Evolutionary conservation across 2,888 invertebrate genomes (phyloP).

Genomic region (Salticus scenicus): DNA sequence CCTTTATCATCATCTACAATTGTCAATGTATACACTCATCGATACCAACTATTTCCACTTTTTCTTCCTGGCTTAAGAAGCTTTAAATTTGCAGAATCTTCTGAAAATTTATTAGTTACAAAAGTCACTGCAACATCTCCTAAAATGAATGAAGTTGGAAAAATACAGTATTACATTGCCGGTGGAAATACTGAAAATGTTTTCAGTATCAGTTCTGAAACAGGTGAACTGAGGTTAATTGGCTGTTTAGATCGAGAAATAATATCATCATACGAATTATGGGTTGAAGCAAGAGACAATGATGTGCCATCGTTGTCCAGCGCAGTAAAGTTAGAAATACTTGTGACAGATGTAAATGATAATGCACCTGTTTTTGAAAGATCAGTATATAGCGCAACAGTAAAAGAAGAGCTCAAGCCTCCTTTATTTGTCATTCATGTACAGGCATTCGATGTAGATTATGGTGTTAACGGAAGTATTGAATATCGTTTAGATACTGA

Average conservation of each 20-base stretch:
- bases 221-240: conserved; percentile 87
- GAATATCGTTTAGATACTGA: conserved; percentile 82
- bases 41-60: conserved; percentile 86
- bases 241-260: conserved; percentile 90
- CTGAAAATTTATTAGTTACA: conserved; percentile 80
- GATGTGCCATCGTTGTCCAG: conserved; percentile 87
- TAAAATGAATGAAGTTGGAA: conserved; percentile 83
- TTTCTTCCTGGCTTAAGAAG: conserved; percentile 80
- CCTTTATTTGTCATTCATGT: conserved; percentile 85
- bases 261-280: conserved; percentile 88
- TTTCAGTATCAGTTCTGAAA: conserved; percentile 85
- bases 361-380: conserved; percentile 90
- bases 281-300: conserved; percentile 92
- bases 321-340: conserved; percentile 87
- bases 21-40: conserved; percentile 85
- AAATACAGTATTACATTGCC: conserved; percentile 86
- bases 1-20: conserved; percentile 85
- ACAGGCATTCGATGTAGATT: conserved; percentile 88
- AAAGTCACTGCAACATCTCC: conserved; percentile 87
- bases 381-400: conserved; percentile 87
- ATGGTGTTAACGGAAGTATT: conserved; percentile 89
- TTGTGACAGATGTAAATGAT: conserved; percentile 94
- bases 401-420: conserved; percentile 86
- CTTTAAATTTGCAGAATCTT: conserved; percentile 79
- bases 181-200: conserved; percentile 95